phyloP scores from a whole-genome alignment of 2,113 vertebrate species.

The Atherinomorus stipes region DNA sequence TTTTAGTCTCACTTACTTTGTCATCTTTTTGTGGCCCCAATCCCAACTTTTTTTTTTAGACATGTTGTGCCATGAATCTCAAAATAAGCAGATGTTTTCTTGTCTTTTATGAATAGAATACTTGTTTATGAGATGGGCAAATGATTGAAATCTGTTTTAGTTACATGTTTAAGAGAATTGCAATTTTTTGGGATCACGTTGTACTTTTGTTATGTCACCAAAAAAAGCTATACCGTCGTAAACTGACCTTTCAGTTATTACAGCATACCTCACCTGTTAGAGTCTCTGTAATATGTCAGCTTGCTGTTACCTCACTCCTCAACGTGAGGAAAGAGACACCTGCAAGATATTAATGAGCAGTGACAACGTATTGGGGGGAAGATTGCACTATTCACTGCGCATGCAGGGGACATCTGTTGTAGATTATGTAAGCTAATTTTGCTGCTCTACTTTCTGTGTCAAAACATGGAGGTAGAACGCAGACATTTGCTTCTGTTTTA shows the following conservation, averaged over 20 bases:
- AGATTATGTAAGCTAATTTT: conserved; percentile 56
- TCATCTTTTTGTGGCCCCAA: too few relatives aligned
- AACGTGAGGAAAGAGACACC: conserved; percentile 15
- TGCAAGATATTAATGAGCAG: conserved; percentile 21
- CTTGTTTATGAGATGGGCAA: too few relatives aligned
- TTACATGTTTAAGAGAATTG: too few relatives aligned
- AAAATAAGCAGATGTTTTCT: too few relatives aligned
- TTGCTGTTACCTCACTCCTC: neutral
- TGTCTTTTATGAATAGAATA: too few relatives aligned
- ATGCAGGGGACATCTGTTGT: conserved; percentile 52
- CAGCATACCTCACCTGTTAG: neutral
- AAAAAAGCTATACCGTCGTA: too few relatives aligned
- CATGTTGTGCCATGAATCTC: too few relatives aligned
- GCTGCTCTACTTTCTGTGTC: neutral
- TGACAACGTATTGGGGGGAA: conserved; percentile 11
- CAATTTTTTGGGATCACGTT: too few relatives aligned
- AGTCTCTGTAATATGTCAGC: neutral
- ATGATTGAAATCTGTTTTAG: too few relatives aligned
- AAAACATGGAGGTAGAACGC: neutral
- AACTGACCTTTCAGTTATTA: neutral
- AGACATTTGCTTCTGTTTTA: neutral
- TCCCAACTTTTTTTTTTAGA: too few relatives aligned
- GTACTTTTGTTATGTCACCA: too few relatives aligned
- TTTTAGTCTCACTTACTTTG: too few relatives aligned
- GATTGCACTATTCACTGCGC: conserved; percentile 31